A percentile compares a stretch with the other conserved stretches of the same genome.
phyloP scores from a whole-genome alignment of 2,888 invertebrate genomes.

The Plebejus argus region DNA sequence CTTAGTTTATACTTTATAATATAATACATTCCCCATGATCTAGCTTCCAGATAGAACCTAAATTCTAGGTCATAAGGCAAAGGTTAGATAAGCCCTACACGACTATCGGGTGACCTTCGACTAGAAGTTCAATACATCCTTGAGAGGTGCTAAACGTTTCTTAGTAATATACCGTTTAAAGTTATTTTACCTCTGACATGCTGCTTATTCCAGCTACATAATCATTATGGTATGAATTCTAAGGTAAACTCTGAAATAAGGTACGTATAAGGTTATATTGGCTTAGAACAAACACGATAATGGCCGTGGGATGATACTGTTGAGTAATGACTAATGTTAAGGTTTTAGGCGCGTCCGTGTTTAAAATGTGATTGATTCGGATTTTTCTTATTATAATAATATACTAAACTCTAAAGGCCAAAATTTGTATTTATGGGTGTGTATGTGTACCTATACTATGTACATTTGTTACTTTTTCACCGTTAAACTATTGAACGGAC shows the following conservation, averaged over 20 bases:
- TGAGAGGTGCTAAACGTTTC: constrained; percentile 24
- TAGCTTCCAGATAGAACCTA: background rate
- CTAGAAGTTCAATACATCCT: constrained; percentile 5
- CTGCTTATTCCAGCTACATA: background rate
- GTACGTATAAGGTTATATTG: constrained; percentile 32
- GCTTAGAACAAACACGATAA: constrained; percentile 25
- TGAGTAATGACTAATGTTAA: background rate
- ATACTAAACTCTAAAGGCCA: no score
- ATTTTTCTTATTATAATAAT: no score
- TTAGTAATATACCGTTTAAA: background rate
- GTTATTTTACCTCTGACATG: background rate
- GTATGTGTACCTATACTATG: no score
- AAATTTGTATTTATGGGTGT: no score
- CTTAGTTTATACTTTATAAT: no score
- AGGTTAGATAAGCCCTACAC: constrained; percentile 19
- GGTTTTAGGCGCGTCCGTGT: background rate
- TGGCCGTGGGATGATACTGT: constrained; percentile 7
- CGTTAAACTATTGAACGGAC: no score
- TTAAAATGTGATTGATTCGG: background rate
- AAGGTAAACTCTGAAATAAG: background rate
- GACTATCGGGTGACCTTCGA: constrained; percentile 4
- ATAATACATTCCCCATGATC: background rate
- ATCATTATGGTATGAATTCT: background rate
- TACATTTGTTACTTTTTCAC: no score
- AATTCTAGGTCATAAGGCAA: constrained; percentile 8